These are phyloP conservation scores for Microcebus murinus DNA, from an alignment of 2,113 vertebrate species.

Conservation along the genomic window DNA sequence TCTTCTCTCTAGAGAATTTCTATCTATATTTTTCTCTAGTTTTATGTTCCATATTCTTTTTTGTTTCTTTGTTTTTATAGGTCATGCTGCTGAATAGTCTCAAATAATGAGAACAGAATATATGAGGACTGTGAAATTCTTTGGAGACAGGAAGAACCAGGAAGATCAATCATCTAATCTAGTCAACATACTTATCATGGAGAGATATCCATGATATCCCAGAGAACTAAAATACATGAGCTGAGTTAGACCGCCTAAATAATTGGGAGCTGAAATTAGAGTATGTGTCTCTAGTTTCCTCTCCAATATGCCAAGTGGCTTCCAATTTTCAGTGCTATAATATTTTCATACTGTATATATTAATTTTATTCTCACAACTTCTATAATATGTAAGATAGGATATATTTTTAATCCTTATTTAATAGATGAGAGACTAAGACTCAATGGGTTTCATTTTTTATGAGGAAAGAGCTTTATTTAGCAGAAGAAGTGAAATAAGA, in stretches of 20 bases:
- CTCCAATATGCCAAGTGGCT: neutral
- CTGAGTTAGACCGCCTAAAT: neutral
- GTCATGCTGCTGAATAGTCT: neutral
- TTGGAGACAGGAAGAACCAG: neutral
- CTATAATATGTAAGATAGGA: neutral
- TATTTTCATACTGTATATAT: neutral
- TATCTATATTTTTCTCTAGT: neutral
- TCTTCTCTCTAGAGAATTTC: neutral
- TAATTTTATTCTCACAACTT: neutral
- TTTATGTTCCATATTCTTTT: neutral
- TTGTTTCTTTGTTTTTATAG: neutral
- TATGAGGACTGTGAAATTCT: neutral
- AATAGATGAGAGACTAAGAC: neutral
- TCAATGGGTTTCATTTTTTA: neutral
- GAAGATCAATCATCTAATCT: neutral
- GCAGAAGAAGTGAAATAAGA: neutral
- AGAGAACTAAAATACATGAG: neutral
- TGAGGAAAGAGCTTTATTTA: conserved; percentile 9
- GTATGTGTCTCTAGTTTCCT: neutral
- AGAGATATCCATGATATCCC: neutral
- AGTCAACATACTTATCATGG: neutral
- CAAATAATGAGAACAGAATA: neutral
- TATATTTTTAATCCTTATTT: neutral
- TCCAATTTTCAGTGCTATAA: neutral
- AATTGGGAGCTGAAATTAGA: neutral